A percentile compares a stretch with the other conserved stretches of the same genome.
These are phyloP conservation scores for Leucania comma DNA, from an alignment of 2,888 invertebrate species.

Conservation along the genomic window DNA sequence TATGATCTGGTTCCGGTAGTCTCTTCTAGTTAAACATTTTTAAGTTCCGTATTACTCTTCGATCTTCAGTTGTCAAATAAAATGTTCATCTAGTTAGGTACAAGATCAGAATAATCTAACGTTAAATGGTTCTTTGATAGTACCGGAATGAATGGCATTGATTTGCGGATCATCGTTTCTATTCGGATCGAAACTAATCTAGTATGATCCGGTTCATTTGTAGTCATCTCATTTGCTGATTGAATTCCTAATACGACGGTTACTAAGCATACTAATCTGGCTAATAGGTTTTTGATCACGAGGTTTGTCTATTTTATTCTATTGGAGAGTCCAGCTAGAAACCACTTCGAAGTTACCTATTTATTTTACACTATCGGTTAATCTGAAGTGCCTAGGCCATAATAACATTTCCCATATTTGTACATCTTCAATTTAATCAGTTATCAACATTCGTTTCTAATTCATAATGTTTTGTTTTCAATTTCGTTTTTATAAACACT, in stretches of 20 bases:
- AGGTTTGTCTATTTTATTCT: not conserved
- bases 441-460: no score
- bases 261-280: slow-evolving; percentile 31
- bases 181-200: slow-evolving; percentile 52
- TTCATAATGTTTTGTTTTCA: no score
- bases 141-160: slow-evolving; percentile 26
- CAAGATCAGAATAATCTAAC: slow-evolving; percentile 45
- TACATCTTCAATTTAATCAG: not conserved
- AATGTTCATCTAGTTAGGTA: slow-evolving; percentile 37
- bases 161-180: slow-evolving; percentile 36
- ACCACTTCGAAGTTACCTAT: slow-evolving; percentile 38
- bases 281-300: not conserved
- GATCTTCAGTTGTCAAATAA: slow-evolving; percentile 47
- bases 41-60: slow-evolving; percentile 51
- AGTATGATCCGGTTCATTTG: slow-evolving; percentile 50
- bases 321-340: slow-evolving; percentile 10
- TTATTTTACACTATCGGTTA: slow-evolving; percentile 45
- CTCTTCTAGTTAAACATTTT: slow-evolving; percentile 14
- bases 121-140: slow-evolving; percentile 40
- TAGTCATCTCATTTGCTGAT: slow-evolving; percentile 44
- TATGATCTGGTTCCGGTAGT: slow-evolving; percentile 23
- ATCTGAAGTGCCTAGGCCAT: slow-evolving; percentile 33
- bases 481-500: no score
- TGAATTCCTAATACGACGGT: slow-evolving; percentile 30
- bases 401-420: slow-evolving; percentile 26